Percentiles rank a stretch among this genome's conserved stretches.
Conservation (phyloP, 2,113 vertebrate species). For the Chamaea fasciata region DNA sequence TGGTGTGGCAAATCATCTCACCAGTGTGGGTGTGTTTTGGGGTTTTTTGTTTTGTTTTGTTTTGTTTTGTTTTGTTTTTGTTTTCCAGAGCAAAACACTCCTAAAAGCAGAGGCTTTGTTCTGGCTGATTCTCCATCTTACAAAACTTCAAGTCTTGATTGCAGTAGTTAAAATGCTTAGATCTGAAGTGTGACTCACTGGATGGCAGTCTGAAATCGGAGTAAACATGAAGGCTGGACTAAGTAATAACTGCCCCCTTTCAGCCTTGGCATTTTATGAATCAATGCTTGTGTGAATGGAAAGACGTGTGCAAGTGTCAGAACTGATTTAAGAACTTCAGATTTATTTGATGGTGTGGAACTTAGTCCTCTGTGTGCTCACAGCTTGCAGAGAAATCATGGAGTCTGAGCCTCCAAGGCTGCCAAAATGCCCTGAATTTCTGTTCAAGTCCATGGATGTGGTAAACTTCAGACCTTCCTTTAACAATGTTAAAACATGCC, state of each 20-base stretch:
- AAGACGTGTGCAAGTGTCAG: background rate
- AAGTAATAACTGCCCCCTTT: background rate
- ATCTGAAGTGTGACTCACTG: background rate
- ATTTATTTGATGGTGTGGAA: background rate
- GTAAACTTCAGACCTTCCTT: background rate
- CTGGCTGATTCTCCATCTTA: background rate
- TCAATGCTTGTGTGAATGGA: background rate
- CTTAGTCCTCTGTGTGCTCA: background rate
- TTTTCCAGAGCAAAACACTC: background rate
- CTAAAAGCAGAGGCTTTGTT: background rate
- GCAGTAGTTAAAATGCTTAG: background rate
- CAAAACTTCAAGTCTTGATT: background rate
- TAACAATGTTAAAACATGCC: background rate
- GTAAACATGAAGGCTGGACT: background rate
- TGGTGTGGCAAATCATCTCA: background rate
- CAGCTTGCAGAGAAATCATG: background rate
- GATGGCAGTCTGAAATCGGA: background rate
- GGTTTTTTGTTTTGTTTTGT: too few relatives aligned
- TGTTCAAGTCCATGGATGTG: background rate
- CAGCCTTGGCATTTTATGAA: background rate
- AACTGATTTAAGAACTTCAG: background rate
- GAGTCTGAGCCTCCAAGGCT: background rate
- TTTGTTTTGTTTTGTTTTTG: too few relatives aligned
- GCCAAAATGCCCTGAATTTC: background rate
- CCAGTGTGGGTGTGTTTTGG: too few relatives aligned